These are phyloP conservation scores for Scarus forsteni DNA, from an alignment of 2,797 vertebrate species.

Conservation along the genomic window DNA sequence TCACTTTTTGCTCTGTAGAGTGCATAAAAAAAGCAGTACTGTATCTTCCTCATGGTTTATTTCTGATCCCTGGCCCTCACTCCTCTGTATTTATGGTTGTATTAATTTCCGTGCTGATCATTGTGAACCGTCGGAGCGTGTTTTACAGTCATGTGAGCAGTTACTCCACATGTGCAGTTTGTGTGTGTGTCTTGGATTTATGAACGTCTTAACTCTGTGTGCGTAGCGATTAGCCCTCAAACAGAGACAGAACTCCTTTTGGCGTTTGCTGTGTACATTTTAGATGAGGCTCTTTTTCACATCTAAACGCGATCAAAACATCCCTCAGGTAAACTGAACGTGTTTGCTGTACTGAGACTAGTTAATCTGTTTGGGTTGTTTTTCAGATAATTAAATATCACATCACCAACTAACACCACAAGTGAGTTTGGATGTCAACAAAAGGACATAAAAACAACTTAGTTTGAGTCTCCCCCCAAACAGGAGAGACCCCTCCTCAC, in stretches of 20 bases:
- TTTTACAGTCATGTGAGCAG: constrained; percentile 3
- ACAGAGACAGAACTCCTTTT: constrained; percentile 45
- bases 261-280: constrained; percentile 41
- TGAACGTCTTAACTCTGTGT: constrained; percentile 26
- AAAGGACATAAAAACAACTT: neutral
- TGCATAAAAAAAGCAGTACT: too few relatives aligned
- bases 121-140: constrained; percentile 5
- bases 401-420: neutral
- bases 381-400: constrained; percentile 44
- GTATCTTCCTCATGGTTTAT: too few relatives aligned
- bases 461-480: constrained; percentile 8
- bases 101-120: constrained; percentile 30
- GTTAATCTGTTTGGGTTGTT: constrained; percentile 1
- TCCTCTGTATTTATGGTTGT: neutral
- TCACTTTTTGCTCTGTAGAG: too few relatives aligned
- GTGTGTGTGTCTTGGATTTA: constrained; percentile 8
- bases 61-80: too few relatives aligned
- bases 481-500: constrained; percentile 1
- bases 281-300: constrained; percentile 38
- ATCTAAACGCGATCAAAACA: constrained; percentile 44
- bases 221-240: constrained; percentile 20
- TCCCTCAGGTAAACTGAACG: constrained; percentile 38
- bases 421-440: too few relatives aligned
- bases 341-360: constrained; percentile 11
- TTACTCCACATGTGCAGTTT: constrained; percentile 5